These are phyloP conservation scores for Callocephalon fimbriatum DNA, from an alignment of 2,113 vertebrate species.

Conservation along the genomic window DNA sequence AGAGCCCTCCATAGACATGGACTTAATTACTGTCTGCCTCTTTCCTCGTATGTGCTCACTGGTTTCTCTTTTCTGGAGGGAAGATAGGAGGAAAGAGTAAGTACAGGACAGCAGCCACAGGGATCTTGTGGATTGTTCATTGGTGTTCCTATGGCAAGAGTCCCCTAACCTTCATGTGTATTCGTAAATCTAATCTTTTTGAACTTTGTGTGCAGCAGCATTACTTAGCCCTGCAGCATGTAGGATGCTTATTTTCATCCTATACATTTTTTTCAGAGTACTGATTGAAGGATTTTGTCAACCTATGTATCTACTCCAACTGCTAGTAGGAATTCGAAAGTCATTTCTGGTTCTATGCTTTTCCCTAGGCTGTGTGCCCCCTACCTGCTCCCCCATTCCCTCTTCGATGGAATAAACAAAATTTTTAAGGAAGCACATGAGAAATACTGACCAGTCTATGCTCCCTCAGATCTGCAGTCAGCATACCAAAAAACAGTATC, in stretches of 20 bases:
- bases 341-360: neutral
- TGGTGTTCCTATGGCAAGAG: neutral
- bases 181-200: neutral
- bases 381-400: fast-evolving
- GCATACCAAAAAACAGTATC: neutral
- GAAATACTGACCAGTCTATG: neutral
- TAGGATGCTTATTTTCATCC: neutral
- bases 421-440: neutral
- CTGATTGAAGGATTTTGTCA: neutral
- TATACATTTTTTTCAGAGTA: neutral
- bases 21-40: neutral
- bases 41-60: neutral
- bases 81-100: neutral
- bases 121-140: neutral
- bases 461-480: neutral
- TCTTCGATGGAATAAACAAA: neutral
- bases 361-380: neutral
- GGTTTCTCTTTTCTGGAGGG: neutral
- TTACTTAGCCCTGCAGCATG: neutral
- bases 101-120: neutral
- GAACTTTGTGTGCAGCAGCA: neutral
- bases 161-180: neutral
- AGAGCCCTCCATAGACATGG: neutral
- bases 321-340: neutral
- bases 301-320: neutral